Conservation (phyloP, 2,888 invertebrate species). For the Stratiomys singularior region DNA sequence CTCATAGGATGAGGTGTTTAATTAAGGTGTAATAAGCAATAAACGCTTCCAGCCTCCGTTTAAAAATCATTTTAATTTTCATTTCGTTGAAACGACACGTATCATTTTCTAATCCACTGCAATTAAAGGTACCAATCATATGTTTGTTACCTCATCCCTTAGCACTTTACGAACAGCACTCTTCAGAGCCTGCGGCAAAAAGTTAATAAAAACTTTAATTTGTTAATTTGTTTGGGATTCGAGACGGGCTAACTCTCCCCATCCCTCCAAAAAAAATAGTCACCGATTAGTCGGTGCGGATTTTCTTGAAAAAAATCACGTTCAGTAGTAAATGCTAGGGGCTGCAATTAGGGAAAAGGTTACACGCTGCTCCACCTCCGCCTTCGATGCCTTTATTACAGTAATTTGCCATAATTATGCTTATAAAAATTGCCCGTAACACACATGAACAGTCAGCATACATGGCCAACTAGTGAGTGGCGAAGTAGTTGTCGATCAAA, state of each 20-base stretch:
- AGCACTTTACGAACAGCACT: background rate
- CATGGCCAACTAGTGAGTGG: background rate
- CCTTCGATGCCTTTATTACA: slow-evolving; percentile 44
- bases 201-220: slow-evolving; percentile 42
- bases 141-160: background rate
- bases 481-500: background rate
- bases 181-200: slow-evolving; percentile 18
- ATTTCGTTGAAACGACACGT: slow-evolving; percentile 15
- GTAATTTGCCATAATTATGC: slow-evolving; percentile 47
- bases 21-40: background rate
- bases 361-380: slow-evolving; percentile 45
- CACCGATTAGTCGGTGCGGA: background rate
- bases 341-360: slow-evolving; percentile 42
- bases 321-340: slow-evolving; percentile 45
- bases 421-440: slow-evolving; percentile 41
- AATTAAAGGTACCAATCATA: slow-evolving; percentile 11
- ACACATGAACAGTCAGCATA: slow-evolving; percentile 16
- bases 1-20: background rate
- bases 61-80: background rate
- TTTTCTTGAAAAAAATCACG: slow-evolving; percentile 15
- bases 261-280: background rate
- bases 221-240: slow-evolving; percentile 35
- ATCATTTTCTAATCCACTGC: slow-evolving; percentile 22
- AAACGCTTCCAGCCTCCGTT: background rate
- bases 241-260: background rate